Conservation (phyloP, 2,113 vertebrate species). For the Rousettus leschenaultii region DNA sequence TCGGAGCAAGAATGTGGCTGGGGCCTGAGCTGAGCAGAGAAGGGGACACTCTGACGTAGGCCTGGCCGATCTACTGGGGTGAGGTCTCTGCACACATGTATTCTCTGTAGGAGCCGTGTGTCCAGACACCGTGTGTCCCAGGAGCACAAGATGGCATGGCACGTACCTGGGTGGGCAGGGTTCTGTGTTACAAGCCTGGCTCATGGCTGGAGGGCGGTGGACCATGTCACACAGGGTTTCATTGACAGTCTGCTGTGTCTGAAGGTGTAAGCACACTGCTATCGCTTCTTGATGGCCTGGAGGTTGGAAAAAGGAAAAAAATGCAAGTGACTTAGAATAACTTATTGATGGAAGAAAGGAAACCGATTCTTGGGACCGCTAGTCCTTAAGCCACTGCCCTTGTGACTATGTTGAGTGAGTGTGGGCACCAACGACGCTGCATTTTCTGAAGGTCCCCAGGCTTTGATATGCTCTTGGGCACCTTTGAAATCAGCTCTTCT, state of each 20-base stretch:
- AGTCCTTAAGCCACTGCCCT: not conserved
- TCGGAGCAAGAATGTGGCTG: not conserved
- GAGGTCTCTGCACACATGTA: not conserved
- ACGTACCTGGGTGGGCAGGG: slow-evolving; percentile 90
- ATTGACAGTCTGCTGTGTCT: slow-evolving; percentile 81
- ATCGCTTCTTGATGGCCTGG: slow-evolving; percentile 90
- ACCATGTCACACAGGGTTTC: slow-evolving; percentile 83
- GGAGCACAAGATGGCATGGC: fast-evolving
- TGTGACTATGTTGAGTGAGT: not conserved
- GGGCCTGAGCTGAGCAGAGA: not conserved
- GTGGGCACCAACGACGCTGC: not conserved
- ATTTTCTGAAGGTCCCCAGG: not conserved
- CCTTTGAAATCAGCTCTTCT: not conserved
- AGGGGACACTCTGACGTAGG: fast-evolving
- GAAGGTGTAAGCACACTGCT: slow-evolving; percentile 86
- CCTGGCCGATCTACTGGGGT: too few species aligned
- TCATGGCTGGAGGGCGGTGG: slow-evolving; percentile 85
- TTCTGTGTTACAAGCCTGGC: slow-evolving; percentile 85
- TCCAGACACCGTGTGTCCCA: fast-evolving
- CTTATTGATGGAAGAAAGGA: not conserved
- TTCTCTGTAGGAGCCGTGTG: not conserved
- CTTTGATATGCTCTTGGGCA: not conserved
- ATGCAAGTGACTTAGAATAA: not conserved
- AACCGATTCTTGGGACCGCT: not conserved
- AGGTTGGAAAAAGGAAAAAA: not conserved